Conservation (phyloP, 2,113 vertebrate species). For the Bos taurus region ARS-UCD2.0 NC_037350.1:35788001-35788500, state of each 20-base stretch:
- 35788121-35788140: neutral
- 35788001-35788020: neutral
- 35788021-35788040: rapidly evolving
- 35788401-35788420: neutral
- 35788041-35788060: neutral
- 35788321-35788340: neutral
- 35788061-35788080: neutral
- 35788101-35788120: neutral
- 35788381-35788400: neutral
- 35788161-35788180: neutral
- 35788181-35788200: neutral
- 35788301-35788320: neutral
- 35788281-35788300: neutral
- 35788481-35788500: neutral
- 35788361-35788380: neutral
- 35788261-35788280: neutral
- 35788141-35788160: neutral
- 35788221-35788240: neutral
- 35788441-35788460: neutral
- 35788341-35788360: neutral
- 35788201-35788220: neutral
- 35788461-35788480: neutral
- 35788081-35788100: neutral
- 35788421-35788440: neutral
- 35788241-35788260: neutral